Evolutionary conservation across 2,888 invertebrate genomes (phyloP).

Genomic region (Sminthurinus aureus): DNA sequence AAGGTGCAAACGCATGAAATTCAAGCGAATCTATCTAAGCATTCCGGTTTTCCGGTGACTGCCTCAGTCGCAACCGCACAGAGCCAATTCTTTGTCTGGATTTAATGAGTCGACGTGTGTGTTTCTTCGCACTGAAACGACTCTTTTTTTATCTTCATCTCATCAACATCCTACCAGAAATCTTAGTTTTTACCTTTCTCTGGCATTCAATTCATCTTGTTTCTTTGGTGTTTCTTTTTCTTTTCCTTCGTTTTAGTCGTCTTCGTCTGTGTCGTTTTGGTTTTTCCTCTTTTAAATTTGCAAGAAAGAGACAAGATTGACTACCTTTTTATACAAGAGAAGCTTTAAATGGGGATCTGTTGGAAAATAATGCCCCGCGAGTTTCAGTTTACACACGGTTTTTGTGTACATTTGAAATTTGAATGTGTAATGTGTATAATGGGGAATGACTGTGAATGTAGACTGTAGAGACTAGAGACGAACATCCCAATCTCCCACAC

Average conservation of each 20-base stretch:
- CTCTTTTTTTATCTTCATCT: constrained; percentile 36
- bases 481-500: too few species aligned
- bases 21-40: constrained; percentile 48
- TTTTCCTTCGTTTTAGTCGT: background rate
- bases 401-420: too few species aligned
- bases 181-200: constrained; percentile 37
- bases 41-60: constrained; percentile 46
- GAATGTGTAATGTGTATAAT: too few species aligned
- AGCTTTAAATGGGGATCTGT: background rate
- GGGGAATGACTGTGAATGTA: too few species aligned
- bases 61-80: constrained; percentile 40
- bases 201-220: constrained; percentile 35
- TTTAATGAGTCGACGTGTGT: constrained; percentile 60
- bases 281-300: background rate
- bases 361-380: background rate
- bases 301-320: background rate
- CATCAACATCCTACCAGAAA: constrained; percentile 39
- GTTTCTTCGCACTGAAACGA: constrained; percentile 39
- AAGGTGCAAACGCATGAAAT: constrained; percentile 59
- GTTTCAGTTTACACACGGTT: background rate
- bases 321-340: background rate
- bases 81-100: constrained; percentile 58
- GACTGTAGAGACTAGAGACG: too few species aligned
- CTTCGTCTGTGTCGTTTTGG: too few species aligned
- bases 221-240: constrained; percentile 12